Conservation (phyloP, 2,888 invertebrate genomes). For the Dolichopus griseipennis region DNA sequence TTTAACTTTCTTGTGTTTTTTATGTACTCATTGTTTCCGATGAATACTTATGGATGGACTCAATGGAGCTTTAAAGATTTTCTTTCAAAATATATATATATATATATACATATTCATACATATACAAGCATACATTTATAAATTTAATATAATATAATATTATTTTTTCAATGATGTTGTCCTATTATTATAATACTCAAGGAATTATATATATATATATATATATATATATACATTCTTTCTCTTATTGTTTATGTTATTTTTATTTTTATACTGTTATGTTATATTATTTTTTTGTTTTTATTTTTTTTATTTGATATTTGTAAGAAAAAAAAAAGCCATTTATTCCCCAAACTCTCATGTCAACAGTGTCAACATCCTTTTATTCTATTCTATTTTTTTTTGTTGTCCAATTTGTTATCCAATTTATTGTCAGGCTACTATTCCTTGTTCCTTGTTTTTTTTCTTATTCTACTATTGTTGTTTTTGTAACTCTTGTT, state of each 20-base stretch:
- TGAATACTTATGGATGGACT: neutral
- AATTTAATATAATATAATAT: too few relatives aligned
- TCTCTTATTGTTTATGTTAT: too few relatives aligned
- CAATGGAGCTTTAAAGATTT: conserved; percentile 1
- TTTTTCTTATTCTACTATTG: neutral
- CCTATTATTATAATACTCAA: too few relatives aligned
- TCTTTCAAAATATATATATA: neutral
- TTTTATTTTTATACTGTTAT: too few relatives aligned
- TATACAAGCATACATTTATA: too few relatives aligned
- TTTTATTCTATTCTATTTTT: neutral
- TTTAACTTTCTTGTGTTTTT: neutral
- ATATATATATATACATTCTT: too few relatives aligned
- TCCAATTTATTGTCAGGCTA: conserved; percentile 7
- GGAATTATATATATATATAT: too few relatives aligned
- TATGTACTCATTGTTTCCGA: neutral
- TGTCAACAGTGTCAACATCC: conserved; percentile 9
- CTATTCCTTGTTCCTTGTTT: neutral
- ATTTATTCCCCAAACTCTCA: conserved; percentile 9
- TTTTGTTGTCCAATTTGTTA: conserved; percentile 2
- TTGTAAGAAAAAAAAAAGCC: neutral
- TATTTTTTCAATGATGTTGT: too few relatives aligned
- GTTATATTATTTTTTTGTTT: too few relatives aligned
- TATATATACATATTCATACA: too few relatives aligned
- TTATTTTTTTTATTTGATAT: neutral
- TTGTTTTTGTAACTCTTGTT: neutral